Evolutionary conservation across 92 coral and sea anemone genomes (phyloP), one percentile per base, ranked within the genome.

Genomic region (Nematostella vectensis): DNA sequence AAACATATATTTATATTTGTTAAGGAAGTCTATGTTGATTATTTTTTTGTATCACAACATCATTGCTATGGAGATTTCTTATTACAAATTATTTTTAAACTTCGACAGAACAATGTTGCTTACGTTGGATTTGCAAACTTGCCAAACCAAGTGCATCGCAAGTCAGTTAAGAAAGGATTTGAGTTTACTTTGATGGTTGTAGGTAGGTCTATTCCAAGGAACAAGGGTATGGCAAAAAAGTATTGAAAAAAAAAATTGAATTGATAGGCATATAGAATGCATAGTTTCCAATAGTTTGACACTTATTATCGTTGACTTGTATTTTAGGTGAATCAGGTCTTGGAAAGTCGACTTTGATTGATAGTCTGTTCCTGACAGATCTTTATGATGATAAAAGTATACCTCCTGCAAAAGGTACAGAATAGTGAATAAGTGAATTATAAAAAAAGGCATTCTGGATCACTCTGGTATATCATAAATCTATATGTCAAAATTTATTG

Each of bases 101-200:
- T 15, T 36, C 8, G 8, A 36, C 8, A 15, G 8, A 8, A 8
- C 42, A 36, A 36, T 36, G 8, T 15, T 36, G 42, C 42, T 36
- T 93, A 93, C 60, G 89, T 93, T 56, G 99, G 99, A 1, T 93
- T 93, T 78, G 99, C 96, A 11, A 93, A 87, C 54, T 60, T 93
- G 13, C 99, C 96, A 36, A 87, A 93, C 30, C 99, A 93, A 72
- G 96, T 93, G 13, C 96, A 87, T 61, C 79, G 96, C n/a, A 93
- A 93, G 48, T 93, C 99, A 47, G 96, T 93, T 56, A 93, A 93
- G 58, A 83, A 77, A 68, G 99, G 99, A 11, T 93, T 93, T 76
- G 99, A 93, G 57, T 93, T 93, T 36, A 93, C 96, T 12, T 72
- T 93, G 50, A 93, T 93, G 99, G 99, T 93, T 68, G 99, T 87